A percentile compares a stretch with the other conserved stretches of the same genome.
These are phyloP conservation scores for Rhinella marina DNA, from an alignment of 2,797 vertebrate genomes.

Conservation along the genomic window DNA sequence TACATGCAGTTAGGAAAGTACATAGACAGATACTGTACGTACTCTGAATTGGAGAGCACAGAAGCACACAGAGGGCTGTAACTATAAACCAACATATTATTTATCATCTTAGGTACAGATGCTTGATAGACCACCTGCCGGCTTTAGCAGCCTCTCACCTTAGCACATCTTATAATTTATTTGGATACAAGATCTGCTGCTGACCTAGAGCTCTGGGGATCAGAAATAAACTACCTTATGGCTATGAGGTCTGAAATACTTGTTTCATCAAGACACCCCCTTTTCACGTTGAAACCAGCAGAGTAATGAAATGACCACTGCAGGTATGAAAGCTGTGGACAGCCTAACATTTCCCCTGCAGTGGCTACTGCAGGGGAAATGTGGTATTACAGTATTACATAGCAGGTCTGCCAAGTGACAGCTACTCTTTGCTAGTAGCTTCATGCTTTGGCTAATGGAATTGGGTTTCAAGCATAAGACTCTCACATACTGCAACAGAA, in stretches of 20 bases:
- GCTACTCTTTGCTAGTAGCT: too few relatives aligned
- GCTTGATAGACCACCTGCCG: neutral
- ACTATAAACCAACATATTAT: conserved; percentile 11
- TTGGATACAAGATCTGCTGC: neutral
- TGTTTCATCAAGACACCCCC: neutral
- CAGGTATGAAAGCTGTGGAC: too few relatives aligned
- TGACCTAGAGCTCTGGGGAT: neutral
- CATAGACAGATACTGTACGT: conserved; percentile 1
- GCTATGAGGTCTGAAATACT: neutral
- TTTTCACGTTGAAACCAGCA: neutral
- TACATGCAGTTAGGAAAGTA: neutral
- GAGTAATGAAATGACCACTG: neutral
- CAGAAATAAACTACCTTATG: neutral
- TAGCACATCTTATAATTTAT: neutral
- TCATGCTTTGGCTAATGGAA: too few relatives aligned
- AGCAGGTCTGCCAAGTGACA: too few relatives aligned
- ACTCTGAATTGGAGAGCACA: neutral
- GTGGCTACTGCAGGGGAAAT: neutral
- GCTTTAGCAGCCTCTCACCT: neutral
- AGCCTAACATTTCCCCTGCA: neutral
- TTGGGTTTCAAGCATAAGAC: too few relatives aligned
- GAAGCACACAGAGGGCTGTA: neutral
- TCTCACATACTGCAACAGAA: too few relatives aligned
- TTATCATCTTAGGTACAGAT: neutral
- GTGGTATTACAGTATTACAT: neutral